Conservation (phyloP, 2,888 invertebrate genomes). For the Oegoconia quadripuncta region DNA sequence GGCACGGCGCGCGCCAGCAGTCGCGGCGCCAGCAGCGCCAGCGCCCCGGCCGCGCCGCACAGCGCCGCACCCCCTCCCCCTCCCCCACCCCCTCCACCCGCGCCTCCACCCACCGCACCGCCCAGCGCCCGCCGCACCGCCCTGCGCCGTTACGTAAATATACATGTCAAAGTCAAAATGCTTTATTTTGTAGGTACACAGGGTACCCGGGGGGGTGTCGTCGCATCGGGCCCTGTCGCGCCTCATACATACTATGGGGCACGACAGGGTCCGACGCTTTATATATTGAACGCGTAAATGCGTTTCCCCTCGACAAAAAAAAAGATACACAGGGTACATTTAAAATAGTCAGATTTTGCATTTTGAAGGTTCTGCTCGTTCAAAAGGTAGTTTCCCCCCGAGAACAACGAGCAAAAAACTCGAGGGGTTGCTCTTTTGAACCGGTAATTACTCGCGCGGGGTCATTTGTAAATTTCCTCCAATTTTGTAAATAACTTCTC, state of each 20-base stretch:
- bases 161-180: no score
- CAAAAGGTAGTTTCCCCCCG: no score
- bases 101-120: conserved; percentile 25
- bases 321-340: not conserved
- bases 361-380: no score
- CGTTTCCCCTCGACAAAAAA: not conserved
- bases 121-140: not conserved
- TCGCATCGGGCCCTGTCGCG: no score
- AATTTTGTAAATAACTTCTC: no score
- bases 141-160: not conserved
- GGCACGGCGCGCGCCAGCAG: conserved; percentile 84
- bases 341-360: no score
- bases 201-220: no score
- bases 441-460: no score
- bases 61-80: conserved; percentile 8
- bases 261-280: not conserved
- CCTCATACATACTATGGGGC: not conserved
- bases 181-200: no score
- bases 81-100: conserved; percentile 23
- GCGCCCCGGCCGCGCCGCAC: conserved; percentile 82
- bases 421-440: not conserved
- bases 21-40: conserved; percentile 82
- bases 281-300: not conserved
- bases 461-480: no score
- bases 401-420: not conserved